Evolutionary conservation across 2,888 invertebrate genomes (phyloP).

Genomic region (Meghimatium bilineatum): DNA sequence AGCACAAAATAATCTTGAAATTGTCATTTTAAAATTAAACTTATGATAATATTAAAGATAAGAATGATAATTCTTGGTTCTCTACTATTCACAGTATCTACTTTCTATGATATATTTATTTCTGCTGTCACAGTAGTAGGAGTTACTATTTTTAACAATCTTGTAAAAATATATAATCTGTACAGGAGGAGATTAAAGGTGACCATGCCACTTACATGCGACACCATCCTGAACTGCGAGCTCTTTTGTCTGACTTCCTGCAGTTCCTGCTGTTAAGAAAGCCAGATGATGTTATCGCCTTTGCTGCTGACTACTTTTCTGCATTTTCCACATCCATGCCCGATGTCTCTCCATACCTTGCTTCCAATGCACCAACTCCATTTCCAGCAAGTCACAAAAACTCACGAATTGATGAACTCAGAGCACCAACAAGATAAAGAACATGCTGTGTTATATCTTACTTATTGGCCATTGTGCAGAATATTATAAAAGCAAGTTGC

Average conservation of each 20-base stretch:
- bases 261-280: constrained; percentile 76
- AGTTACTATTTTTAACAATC: neutral
- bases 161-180: neutral
- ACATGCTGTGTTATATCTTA: neutral
- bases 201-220: constrained; percentile 75
- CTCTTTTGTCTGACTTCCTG: constrained; percentile 75
- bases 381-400: constrained; percentile 70
- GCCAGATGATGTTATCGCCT: constrained; percentile 75
- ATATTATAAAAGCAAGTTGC: neutral
- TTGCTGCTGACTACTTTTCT: constrained; percentile 76
- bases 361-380: constrained; percentile 68
- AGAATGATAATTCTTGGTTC: too few relatives aligned
- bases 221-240: constrained; percentile 75
- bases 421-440: constrained; percentile 62
- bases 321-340: constrained; percentile 73
- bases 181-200: constrained; percentile 74
- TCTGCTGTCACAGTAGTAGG: neutral
- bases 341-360: constrained; percentile 65
- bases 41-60: too few relatives aligned
- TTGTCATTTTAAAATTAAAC: too few relatives aligned
- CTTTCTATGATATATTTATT: neutral
- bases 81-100: too few relatives aligned
- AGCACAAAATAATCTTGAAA: too few relatives aligned
- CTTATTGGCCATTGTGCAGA: neutral
- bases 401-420: constrained; percentile 66